These are phyloP conservation scores for Himalopsyche tibetana DNA, from an alignment of 2,888 invertebrate species.

Conservation along the genomic window DNA sequence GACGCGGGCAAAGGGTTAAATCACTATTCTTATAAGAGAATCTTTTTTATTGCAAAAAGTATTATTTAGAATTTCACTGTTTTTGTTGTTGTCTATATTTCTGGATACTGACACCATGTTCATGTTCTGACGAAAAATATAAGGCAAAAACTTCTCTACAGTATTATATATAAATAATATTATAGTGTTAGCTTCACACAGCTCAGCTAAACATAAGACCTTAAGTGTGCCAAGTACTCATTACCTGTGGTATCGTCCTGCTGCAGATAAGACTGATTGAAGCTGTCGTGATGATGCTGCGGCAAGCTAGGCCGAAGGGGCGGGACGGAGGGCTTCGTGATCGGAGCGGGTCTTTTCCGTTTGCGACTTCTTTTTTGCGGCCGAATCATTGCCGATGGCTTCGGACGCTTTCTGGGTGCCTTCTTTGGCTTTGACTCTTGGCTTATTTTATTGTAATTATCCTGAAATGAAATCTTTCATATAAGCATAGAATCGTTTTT, in stretches of 20 bases:
- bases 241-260: slow-evolving; percentile 51
- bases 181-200: too few relatives aligned
- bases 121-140: too few relatives aligned
- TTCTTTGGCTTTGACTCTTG: slow-evolving; percentile 87
- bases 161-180: too few relatives aligned
- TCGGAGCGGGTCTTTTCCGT: slow-evolving; percentile 69
- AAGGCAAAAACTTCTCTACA: too few relatives aligned
- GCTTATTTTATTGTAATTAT: slow-evolving; percentile 87
- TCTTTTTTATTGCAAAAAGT: too few relatives aligned
- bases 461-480: slow-evolving; percentile 72
- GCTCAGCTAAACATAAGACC: too few relatives aligned
- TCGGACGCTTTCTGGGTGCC: slow-evolving; percentile 79
- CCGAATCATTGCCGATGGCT: slow-evolving; percentile 76
- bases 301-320: not conserved
- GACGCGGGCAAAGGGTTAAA: too few relatives aligned
- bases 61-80: too few relatives aligned
- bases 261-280: slow-evolving; percentile 58
- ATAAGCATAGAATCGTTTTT: not conserved
- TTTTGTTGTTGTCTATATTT: too few relatives aligned
- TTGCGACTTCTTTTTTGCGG: slow-evolving; percentile 79
- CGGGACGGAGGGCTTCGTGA: slow-evolving; percentile 64
- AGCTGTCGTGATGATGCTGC: slow-evolving; percentile 24
- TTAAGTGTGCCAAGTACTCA: too few relatives aligned
- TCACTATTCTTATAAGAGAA: too few relatives aligned
- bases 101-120: too few relatives aligned